Percentiles rank a stretch among this genome's conserved stretches.
These are phyloP conservation scores for Morphnarchus princeps DNA, from an alignment of 2,113 vertebrate genomes.

Conservation along the genomic window DNA sequence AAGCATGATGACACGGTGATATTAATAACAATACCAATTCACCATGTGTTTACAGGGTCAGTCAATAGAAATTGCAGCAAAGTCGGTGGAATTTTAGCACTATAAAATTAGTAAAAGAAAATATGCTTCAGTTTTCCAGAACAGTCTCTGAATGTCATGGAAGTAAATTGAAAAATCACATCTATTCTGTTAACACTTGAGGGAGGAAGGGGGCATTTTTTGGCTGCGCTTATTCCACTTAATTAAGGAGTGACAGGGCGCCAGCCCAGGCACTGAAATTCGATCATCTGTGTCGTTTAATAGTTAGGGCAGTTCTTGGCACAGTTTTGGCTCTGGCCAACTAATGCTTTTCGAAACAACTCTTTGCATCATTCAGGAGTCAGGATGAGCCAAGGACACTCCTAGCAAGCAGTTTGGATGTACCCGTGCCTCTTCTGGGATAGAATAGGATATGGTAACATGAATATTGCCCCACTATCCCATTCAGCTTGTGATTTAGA, in stretches of 20 bases:
- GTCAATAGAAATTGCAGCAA: neutral
- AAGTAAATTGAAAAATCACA: neutral
- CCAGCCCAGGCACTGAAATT: neutral
- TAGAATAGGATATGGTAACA: neutral
- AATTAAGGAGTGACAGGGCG: neutral
- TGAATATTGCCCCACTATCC: neutral
- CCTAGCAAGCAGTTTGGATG: neutral
- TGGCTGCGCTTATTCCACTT: neutral
- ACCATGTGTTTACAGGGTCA: neutral
- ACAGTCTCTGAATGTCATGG: neutral
- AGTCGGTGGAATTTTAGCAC: neutral
- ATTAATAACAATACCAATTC: conserved; percentile 13
- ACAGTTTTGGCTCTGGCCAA: neutral
- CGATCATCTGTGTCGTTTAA: neutral
- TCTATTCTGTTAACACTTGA: neutral
- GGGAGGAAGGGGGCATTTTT: neutral
- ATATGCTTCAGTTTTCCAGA: neutral
- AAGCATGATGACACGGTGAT: neutral
- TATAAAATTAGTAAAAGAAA: conserved; percentile 19
- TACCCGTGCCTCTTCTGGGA: neutral
- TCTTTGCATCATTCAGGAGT: neutral
- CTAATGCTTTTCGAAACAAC: neutral
- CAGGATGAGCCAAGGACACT: neutral
- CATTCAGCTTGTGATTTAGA: neutral
- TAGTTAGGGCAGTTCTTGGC: neutral